Evolutionary conservation across 2,888 invertebrate genomes (phyloP), one percentile per base, ranked within the genome.

Genomic region (Drosophila parthenogenetica): DNA sequence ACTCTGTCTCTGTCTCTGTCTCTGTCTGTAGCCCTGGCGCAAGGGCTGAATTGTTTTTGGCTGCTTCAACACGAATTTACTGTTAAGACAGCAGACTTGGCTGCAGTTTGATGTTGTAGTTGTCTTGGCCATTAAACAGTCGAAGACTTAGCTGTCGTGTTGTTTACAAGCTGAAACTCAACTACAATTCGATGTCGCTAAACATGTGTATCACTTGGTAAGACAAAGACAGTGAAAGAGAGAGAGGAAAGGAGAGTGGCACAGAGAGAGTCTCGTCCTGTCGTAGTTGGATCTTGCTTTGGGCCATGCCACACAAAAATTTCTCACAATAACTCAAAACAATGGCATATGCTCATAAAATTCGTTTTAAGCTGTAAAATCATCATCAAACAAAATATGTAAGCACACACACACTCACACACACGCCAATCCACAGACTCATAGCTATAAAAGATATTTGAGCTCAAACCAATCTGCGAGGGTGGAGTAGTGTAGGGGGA

Each of bases 291-390:
- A 22, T 5, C 5, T 49, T 19, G 69, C 74, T 58, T 48, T 25
- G 53, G 76, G 70, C 58, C 48, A 53, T 58, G 68, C 72, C 67
- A 57, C 77, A 68, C 77, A 71, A 73, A 68, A 81, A 76, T 90
- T 54, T 90, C 91, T 89, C 90, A 90, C 85, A 87, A 87, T 90
- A 84, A 86, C 83, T 90, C 84, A 89, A 88, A 90, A 89, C 90
- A 90, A 89, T 89, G 85, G 89, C 79, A 80, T 80, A 84, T 88
- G 82, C 89, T 91, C 90, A 90, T 90, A 90, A 90, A 90, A 91
- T 87, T 89, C 89, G 86, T 90, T 90, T 90, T 91, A 91, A 90
- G 90, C 90, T 91, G 91, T 90, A 91, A 90, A 90, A 90, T 86
- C 90, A 91, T 91, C 90, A 90, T 90, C 89, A 89, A 87, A 79